Evolutionary conservation across 1,140 invertebrate genomes (phyloP), one percentile per base, ranked within the genome.

Genomic region (Papilio machaon): DNA sequence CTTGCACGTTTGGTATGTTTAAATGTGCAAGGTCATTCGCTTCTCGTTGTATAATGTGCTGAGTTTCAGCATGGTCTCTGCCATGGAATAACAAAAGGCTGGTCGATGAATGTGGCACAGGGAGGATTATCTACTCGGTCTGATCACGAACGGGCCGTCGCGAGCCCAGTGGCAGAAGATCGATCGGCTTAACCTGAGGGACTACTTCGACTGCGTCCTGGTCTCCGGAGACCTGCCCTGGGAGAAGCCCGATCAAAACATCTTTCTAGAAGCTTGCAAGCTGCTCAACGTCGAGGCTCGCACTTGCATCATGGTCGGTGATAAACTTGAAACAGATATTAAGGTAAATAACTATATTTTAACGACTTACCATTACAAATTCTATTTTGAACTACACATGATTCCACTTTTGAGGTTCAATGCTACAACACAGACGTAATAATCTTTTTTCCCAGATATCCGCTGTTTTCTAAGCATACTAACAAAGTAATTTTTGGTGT

Each of bases 131-230:
- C 94, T 96, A 78, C 92, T 98, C 81, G 97, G 96, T 73, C 93
- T 98, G 81, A 97, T 98, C 87, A 98, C 97, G 76, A 98, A 98
- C 91, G 97, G 97, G 11, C 97, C 97, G 2, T 98, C 97, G 30
- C 95, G 96, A 60, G 96, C 97, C 11, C 98, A 98, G 92, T 98
- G 97, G 97, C 97, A 98, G 94, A 98, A 98, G 94, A 95, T 98
- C 43, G 93, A 96, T 60, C 95, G 96, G 67, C 94, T 98, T 80
- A 95, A 96, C 15, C 93, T 97, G 2, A 93, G 95, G 75, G 95
- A 96, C 76, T 97, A 96, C 91, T 98, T 98, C 91, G 97, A 98
- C 91, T 95, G 96, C 82, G 96, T 98, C 81, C 93, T 98, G 49
- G 97, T 98, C 13, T 98, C 97, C 43, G 97, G 97, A 9, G 97